Percentiles rank a stretch among this genome's conserved stretches.
Conservation (phyloP, 1,140 invertebrate genomes). For the Drepana arcuata region DNA sequence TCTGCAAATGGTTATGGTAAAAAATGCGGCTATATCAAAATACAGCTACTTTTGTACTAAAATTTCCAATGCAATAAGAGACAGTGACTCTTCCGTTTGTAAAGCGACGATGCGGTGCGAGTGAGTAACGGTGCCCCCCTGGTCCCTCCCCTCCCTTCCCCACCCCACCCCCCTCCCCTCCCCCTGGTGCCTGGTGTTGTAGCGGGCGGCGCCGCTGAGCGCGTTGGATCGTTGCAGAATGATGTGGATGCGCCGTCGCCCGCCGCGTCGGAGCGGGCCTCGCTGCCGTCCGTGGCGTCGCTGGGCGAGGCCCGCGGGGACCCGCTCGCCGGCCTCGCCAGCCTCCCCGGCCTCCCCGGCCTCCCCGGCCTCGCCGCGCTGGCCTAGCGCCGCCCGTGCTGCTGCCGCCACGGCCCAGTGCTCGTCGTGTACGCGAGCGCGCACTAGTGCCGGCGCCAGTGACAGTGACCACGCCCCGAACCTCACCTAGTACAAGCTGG, state of each 20-base stretch:
- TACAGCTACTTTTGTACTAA: too few species aligned
- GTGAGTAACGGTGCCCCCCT: conserved; percentile 42
- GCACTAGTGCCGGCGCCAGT: too few species aligned
- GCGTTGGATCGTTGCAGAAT: conserved; percentile 65
- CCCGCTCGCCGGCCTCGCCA: conserved; percentile 8
- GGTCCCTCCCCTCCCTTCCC: conserved; percentile 8
- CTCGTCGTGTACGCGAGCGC: too few species aligned
- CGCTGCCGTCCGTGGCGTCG: conserved; percentile 21
- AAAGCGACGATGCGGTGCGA: conserved; percentile 9
- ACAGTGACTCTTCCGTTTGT: too few species aligned
- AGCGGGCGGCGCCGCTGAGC: conserved; percentile 55
- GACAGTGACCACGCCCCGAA: too few species aligned
- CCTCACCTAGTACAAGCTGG: too few species aligned
- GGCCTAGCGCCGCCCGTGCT: conserved; percentile 28
- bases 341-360: conserved; percentile 16
- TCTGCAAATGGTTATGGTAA: too few species aligned
- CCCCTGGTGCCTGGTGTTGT: conserved; percentile 32
- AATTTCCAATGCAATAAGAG: too few species aligned
- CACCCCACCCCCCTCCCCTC: conserved; percentile 10
- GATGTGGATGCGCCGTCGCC: conserved; percentile 62
- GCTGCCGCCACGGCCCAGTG: conserved; percentile 14
- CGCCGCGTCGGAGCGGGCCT: conserved; percentile 15
- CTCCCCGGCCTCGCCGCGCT: conserved; percentile 14
- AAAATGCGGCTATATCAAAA: too few species aligned
- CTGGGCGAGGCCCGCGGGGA: conserved; percentile 20